These are phyloP conservation scores for Naso thynnoides DNA, from an alignment of 2,797 vertebrate species.

Conservation along the genomic window DNA sequence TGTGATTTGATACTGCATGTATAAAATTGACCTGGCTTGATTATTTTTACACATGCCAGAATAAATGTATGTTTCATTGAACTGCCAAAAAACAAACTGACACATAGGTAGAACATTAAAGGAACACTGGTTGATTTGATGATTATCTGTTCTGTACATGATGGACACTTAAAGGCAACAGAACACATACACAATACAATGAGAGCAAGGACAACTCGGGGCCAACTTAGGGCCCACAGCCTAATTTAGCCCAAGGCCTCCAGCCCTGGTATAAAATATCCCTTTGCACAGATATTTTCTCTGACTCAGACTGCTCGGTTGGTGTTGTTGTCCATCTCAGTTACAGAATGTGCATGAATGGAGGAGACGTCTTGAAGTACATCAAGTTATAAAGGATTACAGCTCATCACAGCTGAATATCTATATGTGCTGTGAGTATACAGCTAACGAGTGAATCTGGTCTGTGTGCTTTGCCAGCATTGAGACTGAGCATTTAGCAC, in stretches of 20 bases:
- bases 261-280: background rate
- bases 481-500: slow-evolving; percentile 2
- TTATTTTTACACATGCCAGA: background rate
- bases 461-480: background rate
- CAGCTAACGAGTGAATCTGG: background rate
- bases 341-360: background rate
- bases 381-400: background rate
- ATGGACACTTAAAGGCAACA: background rate
- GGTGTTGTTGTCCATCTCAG: background rate
- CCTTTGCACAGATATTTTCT: background rate
- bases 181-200: background rate
- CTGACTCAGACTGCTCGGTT: background rate
- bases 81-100: background rate
- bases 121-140: background rate
- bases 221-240: too few species aligned
- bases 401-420: background rate
- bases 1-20: too few species aligned
- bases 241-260: too few species aligned
- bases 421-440: background rate
- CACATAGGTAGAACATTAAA: too few species aligned
- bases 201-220: background rate
- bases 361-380: background rate
- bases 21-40: too few species aligned
- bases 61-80: background rate
- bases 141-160: background rate